Base-by-base conservation (phyloP, 2,888 invertebrate genomes). In the Julus scandinavius region DNA sequence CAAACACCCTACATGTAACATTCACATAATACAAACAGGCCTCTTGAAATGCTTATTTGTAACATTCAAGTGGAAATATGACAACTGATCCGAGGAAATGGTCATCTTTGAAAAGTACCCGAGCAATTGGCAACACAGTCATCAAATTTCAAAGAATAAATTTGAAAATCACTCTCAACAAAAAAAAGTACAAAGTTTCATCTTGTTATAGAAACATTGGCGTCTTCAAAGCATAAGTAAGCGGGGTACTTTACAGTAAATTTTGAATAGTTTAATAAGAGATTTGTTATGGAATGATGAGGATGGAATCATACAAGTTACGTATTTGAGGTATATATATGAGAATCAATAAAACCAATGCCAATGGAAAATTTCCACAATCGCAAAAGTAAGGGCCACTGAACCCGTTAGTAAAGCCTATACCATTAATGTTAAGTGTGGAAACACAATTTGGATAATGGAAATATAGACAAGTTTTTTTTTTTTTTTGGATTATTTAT, bases 1-100 rank as follows among this genome's bases (percentile, higher is more conserved):
- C 80, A 80, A 80, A 80, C 80, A 80, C 80, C 80, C 80, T 80
- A 80, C 80, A 80, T 80, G 38, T 38, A 80, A 80, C 80, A 80
- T 38, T 38, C 38, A 80, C 80, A 80, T 80, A 80, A 29, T 80
- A 80, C 80, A 80, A 80, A 80, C 38, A 80, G 38, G 80, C 80
- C 80, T 13, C 80, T 45, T 45, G 40, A 80, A 80, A 80, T 80
- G 80, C 38, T 80, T 38, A 80, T 80, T 29, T 80, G 80, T 38
- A 80, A 80, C 80, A 80, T 38, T 80, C 80, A 29, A 80, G 38
- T 80, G 29, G 38, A 80, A 40, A 80, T 40, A 29, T 29, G 72
- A n/a, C 72, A 72, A 72, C 9, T 29, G 72, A 72, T 72, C 11
- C 80, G 80, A 80, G 80, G 80, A 80, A 80, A 80, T 80, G 38